Base-by-base conservation (phyloP, 2,888 invertebrate species). In the Thecophora atra region DNA sequence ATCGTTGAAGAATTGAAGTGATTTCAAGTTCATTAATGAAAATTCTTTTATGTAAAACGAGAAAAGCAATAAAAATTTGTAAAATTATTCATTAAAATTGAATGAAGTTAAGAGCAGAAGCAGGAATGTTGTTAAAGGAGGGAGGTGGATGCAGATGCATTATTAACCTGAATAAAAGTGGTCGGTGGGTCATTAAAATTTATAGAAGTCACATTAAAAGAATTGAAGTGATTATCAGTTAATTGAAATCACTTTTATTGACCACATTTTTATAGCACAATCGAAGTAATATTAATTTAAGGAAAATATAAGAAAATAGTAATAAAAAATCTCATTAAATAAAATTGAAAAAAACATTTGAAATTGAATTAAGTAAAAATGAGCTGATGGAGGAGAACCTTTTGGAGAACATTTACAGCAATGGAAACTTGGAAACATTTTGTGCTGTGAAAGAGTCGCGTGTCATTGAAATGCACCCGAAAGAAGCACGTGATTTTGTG, bases 31-130 rank as follows among this genome's bases (percentile, higher is more conserved):
- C 6, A 37, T 37, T 37, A 37, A 11, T 37, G 3, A 37, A 37
- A 11, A 37, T 37, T 37, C 7, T 37, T 37, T 37, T 37, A 6
- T 37, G 6, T 37, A 37, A 37, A 37, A 37, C 37, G n/a, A n/a
- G n/a, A n/a, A n/a, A n/a, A n/a, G n/a, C n/a, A n/a, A n/a, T n/a
- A n/a, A n/a, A n/a, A n/a, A n/a, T n/a, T n/a, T n/a, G n/a, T n/a
- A 58, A 70, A 24, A n/a, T 30, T 19, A 51, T 11, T n/a, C 54
- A 47, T 51, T 65, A 24, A 65, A 66, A 69, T 68, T 66, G 60
- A 47, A 47, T 47, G 6, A 47, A 47, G 15, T 47, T 5, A 47
- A 15, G 47, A 47, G 3, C 47, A 47, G 47, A 47, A 37, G 37
- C 2, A 1, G 37, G 11, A 37, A 11, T 37, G 37, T 11, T 11